Base-by-base conservation (phyloP, 2,113 vertebrate species). In the Phyllopteryx taeniolatus region DNA sequence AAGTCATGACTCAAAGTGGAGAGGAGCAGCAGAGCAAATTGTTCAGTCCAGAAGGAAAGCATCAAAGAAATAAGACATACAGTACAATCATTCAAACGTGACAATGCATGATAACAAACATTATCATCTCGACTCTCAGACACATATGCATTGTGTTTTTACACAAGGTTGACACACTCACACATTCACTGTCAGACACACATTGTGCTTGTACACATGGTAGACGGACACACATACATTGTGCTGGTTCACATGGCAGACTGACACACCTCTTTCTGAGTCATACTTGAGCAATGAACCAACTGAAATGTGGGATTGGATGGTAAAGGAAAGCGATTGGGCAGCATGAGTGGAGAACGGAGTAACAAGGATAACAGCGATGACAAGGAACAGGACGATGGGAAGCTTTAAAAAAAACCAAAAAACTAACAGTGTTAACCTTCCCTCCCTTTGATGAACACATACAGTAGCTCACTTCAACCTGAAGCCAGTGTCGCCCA, bases 241-340 rank as follows among this genome's bases (percentile, higher is more conserved):
- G 71, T 83, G 84, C 92, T 83, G 88, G 80, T 80, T 85, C 85
- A 89, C 80, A 86, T 85, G 80, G 89, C 84, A 91, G 90, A 91
- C 91, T 84, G 83, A 92, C 90, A 92, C 90, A 89, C 90, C 84
- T 93, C 91, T 94, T 94, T 94, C 93, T 94, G 93, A 94, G 93
- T 94, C 93, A 93, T 93, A 93, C 90, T 94, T 94, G 92, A 93
- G 90, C 87, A 83, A 92, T 91, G 92, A 86, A 87, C 87, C 83
- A 79, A 91, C 83, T 90, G 87, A 87, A 88, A 93, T 91, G 92
- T 83, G 81, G 79, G 68, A 82, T 79, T 89, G 84, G 64, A 92
- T 89, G 90, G 79, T 79, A 79, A 85, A 89, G 84, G 87, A 83
- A 89, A 83, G 87, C 75, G 80, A 85, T 73, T 88, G 85, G 90